Percentiles rank a stretch among this genome's conserved stretches.
Conservation (phyloP, 2,888 invertebrate species). For the Hedychridium roseum region DNA sequence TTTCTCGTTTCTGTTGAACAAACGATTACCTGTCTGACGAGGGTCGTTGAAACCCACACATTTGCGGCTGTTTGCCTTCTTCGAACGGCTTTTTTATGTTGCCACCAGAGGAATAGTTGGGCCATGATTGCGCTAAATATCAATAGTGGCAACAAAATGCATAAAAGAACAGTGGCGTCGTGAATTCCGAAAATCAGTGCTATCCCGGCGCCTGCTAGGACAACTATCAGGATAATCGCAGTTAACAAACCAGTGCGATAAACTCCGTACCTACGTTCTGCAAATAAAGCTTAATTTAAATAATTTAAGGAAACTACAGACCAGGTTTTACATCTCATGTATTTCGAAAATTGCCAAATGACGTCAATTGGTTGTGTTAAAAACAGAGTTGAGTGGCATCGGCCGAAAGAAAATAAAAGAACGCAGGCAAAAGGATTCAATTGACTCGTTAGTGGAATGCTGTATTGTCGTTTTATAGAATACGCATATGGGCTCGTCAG, state of each 20-base stretch:
- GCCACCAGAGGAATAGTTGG: constrained; percentile 26
- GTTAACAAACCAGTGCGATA: constrained; percentile 19
- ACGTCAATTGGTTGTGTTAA: background rate
- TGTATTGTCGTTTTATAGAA: too few species aligned
- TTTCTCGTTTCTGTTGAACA: too few species aligned
- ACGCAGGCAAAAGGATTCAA: background rate
- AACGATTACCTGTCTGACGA: background rate
- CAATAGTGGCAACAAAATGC: constrained; percentile 22
- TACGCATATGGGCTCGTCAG: background rate
- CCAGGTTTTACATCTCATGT: too few species aligned
- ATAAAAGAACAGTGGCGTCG: constrained; percentile 20
- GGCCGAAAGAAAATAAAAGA: background rate
- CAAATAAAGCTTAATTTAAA: background rate
- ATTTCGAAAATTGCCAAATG: background rate
- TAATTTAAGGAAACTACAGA: too few species aligned
- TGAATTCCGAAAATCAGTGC: constrained; percentile 23
- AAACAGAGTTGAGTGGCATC: background rate
- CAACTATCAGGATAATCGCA: constrained; percentile 20
- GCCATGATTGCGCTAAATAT: constrained; percentile 20
- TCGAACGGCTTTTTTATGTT: constrained; percentile 20
- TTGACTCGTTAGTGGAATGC: background rate
- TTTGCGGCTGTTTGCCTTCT: constrained; percentile 22
- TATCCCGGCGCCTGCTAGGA: constrained; percentile 17
- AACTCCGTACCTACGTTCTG: constrained; percentile 28
- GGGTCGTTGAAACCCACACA: constrained; percentile 23